phyloP scores from a whole-genome alignment of 1,140 invertebrate species.

The Calycopis cecrops region DNA sequence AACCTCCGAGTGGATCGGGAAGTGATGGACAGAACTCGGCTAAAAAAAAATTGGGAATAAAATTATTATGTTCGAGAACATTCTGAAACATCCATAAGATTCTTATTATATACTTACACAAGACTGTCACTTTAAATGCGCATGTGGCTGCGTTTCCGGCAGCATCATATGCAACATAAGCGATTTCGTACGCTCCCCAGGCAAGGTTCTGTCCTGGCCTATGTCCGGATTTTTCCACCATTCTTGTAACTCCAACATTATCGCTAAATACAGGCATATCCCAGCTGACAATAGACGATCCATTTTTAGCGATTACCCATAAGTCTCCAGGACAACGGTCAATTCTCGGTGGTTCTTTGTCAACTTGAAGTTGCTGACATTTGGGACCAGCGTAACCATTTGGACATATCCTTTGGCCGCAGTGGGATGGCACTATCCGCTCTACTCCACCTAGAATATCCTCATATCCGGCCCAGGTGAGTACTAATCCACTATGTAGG shows the following conservation, averaged over 20 bases:
- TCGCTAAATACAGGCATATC: slow-evolving; percentile 94
- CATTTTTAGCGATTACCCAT: slow-evolving; percentile 95
- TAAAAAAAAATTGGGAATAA: slow-evolving; percentile 43
- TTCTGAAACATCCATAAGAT: neutral
- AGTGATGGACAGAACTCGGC: slow-evolving; percentile 93
- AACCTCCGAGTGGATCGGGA: slow-evolving; percentile 91
- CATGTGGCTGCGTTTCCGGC: slow-evolving; percentile 94
- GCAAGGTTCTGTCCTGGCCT: slow-evolving; percentile 92
- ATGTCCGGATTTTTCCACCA: slow-evolving; percentile 91
- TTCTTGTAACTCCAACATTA: slow-evolving; percentile 86
- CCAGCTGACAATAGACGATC: slow-evolving; percentile 94
- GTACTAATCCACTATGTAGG: slow-evolving; percentile 87
- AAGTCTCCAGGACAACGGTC: slow-evolving; percentile 94
- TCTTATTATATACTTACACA: too few species aligned
- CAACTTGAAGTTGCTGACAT: slow-evolving; percentile 89
- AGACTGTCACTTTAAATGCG: slow-evolving; percentile 93
- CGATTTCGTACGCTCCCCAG: slow-evolving; percentile 95
- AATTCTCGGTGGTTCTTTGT: slow-evolving; percentile 90
- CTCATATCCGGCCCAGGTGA: slow-evolving; percentile 96
- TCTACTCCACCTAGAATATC: slow-evolving; percentile 92
- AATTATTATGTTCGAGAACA: too few species aligned
- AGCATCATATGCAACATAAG: slow-evolving; percentile 94
- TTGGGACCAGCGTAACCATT: slow-evolving; percentile 89
- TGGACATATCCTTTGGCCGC: slow-evolving; percentile 90
- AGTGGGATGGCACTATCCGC: slow-evolving; percentile 91